Conservation (phyloP, 2,888 invertebrate genomes). For the Monochamus alternatus region DNA sequence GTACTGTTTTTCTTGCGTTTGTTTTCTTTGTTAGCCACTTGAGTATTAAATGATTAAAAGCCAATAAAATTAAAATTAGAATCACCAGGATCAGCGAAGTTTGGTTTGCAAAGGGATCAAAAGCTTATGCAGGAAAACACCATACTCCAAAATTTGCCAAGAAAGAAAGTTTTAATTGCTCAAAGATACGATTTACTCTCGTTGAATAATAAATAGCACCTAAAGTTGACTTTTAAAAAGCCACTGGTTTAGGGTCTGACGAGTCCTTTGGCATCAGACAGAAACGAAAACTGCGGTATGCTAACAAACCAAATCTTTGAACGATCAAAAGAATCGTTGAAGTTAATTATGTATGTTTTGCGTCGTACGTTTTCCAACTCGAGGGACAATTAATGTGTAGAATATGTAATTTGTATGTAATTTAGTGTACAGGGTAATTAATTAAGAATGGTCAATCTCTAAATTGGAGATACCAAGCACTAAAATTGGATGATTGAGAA, state of each 20-base stretch:
- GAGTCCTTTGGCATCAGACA: not conserved
- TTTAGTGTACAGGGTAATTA: not conserved
- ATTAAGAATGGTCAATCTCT: not conserved
- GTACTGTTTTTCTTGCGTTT: too few species aligned
- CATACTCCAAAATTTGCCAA: too few species aligned
- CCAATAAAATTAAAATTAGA: too few species aligned
- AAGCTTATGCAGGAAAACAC: too few species aligned
- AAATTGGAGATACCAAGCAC: too few species aligned
- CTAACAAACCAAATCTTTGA: constrained; percentile 20
- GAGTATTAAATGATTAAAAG: too few species aligned
- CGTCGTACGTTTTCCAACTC: constrained; percentile 1
- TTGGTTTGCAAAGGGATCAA: too few species aligned
- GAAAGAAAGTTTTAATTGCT: constrained; percentile 4
- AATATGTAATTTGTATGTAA: not conserved
- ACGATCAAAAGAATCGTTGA: constrained; percentile 17
- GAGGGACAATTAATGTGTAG: not conserved
- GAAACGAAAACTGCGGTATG: constrained; percentile 3
- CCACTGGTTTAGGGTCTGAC: not conserved
- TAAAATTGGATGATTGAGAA: too few species aligned
- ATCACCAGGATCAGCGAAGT: too few species aligned
- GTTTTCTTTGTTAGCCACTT: too few species aligned
- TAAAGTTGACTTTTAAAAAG: constrained; percentile 1
- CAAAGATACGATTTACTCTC: not conserved
- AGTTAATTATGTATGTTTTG: constrained; percentile 25
- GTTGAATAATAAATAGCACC: not conserved